Evolutionary conservation across 2,888 invertebrate species (phyloP).

Genomic region (Dimorphilus gyrociliatus): DNA sequence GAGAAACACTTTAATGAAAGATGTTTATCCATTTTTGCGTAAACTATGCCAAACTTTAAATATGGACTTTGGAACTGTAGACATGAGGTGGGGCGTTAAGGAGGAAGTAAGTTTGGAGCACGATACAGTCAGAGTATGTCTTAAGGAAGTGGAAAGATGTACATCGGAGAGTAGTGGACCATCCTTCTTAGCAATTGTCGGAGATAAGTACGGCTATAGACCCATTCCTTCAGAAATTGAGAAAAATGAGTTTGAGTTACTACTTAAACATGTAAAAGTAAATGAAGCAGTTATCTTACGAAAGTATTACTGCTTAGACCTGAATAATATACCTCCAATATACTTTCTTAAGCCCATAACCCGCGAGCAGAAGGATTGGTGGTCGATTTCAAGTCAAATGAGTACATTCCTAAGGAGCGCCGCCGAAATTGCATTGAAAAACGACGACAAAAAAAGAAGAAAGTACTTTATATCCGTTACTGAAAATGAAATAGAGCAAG

Average conservation of each 20-base stretch:
- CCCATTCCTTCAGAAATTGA: conserved; percentile 7
- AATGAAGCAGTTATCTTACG: background rate
- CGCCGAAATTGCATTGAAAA: background rate
- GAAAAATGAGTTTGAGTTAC: conserved; percentile 5
- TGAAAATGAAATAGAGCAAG: conserved; percentile 8
- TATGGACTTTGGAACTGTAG: conserved; percentile 29
- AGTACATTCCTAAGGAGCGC: conserved; percentile 4
- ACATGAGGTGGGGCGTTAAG: conserved; percentile 33
- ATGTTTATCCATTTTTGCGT: conserved; percentile 21
- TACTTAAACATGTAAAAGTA: conserved; percentile 3
- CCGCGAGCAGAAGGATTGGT: conserved; percentile 6
- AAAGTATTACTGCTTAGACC: conserved; percentile 6
- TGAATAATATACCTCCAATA: conserved; percentile 5
- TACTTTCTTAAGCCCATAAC: conserved; percentile 7
- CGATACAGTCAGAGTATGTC: conserved; percentile 23
- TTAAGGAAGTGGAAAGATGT: conserved; percentile 15
- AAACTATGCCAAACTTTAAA: conserved; percentile 17
- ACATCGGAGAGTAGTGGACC: conserved; percentile 8
- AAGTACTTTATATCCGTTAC: conserved; percentile 14
- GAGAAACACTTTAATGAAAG: conserved; percentile 9
- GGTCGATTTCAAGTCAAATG: conserved; percentile 5
- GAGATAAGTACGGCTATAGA: conserved; percentile 9
- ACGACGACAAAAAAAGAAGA: conserved; percentile 6
- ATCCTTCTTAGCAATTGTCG: conserved; percentile 7
- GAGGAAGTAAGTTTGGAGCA: conserved; percentile 28